Evolutionary conservation across 1,140 invertebrate genomes (phyloP).

Genomic region (Planococcus citri): DNA sequence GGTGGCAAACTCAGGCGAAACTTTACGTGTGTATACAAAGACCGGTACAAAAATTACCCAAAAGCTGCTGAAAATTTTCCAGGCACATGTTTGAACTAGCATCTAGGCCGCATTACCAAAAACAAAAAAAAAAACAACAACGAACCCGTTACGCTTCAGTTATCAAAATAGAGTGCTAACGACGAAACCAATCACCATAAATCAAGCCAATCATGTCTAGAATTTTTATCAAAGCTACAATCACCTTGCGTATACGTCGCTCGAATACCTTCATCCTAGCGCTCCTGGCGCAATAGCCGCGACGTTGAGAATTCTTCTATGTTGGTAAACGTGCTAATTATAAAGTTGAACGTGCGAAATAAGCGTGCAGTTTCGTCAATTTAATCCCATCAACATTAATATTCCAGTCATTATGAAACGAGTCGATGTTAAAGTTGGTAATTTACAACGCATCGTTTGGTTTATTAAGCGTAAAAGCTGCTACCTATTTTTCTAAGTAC

Average conservation of each 20-base stretch:
- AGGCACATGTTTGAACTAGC: neutral
- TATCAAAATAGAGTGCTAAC: neutral
- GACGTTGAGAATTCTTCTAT: too few relatives aligned
- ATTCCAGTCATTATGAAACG: neutral
- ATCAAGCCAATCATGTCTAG: neutral
- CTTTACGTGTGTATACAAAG: neutral
- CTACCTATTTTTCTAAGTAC: neutral
- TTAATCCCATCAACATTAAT: neutral
- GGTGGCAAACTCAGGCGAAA: neutral
- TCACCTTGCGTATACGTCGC: too few relatives aligned
- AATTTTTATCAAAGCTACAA: neutral
- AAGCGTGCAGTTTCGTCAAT: neutral
- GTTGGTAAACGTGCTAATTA: neutral
- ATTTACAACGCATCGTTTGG: neutral
- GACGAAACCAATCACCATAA: conserved; percentile 2
- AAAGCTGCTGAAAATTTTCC: neutral
- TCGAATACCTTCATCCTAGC: too few relatives aligned
- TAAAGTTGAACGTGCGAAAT: neutral
- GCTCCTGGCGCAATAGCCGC: neutral
- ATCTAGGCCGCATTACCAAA: neutral
- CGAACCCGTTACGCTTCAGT: neutral
- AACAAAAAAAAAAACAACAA: too few relatives aligned
- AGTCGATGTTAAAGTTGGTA: neutral
- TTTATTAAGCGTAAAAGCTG: neutral
- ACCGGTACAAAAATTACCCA: neutral